A percentile compares a stretch with the other conserved stretches of the same genome.
Conservation (phyloP, 2,797 vertebrate species). For the Paguma larvata region DNA sequence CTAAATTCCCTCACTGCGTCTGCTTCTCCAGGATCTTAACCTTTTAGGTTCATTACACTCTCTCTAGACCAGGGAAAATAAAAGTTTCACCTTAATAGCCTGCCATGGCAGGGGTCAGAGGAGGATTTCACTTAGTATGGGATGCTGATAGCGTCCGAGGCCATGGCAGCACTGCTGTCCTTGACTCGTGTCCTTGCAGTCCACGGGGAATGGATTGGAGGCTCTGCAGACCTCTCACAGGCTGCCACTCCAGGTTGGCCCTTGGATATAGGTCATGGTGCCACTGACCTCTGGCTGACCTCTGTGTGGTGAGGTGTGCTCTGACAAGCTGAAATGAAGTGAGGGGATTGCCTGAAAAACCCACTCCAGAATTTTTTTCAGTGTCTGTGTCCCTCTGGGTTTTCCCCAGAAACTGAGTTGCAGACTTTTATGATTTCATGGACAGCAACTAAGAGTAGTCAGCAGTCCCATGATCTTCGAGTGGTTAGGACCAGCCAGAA, state of each 20-base stretch:
- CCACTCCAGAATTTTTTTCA: not conserved
- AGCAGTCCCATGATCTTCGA: not conserved
- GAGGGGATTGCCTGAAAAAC: not conserved
- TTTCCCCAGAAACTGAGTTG: slow-evolving; percentile 52
- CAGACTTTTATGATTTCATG: slow-evolving; percentile 12
- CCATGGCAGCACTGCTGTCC: not conserved
- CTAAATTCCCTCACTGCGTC: not conserved
- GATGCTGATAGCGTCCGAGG: not conserved
- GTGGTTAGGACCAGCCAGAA: not conserved
- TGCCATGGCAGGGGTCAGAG: accelerated
- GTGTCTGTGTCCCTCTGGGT: not conserved
- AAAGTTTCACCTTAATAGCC: not conserved
- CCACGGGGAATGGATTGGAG: accelerated
- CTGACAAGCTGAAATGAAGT: not conserved
- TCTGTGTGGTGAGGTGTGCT: not conserved
- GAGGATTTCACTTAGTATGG: not conserved
- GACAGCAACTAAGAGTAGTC: not conserved
- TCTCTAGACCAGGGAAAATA: not conserved
- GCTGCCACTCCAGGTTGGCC: not conserved
- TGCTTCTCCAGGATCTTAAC: not conserved
- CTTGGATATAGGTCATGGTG: not conserved
- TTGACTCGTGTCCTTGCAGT: accelerated
- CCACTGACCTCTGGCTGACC: not conserved
- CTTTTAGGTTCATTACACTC: not conserved
- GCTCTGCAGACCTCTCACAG: not conserved